A percentile compares a stretch with the other conserved stretches of the same genome.
phyloP scores from a whole-genome alignment of 2,888 invertebrate genomes.

The Drosophila demipolita region DNA sequence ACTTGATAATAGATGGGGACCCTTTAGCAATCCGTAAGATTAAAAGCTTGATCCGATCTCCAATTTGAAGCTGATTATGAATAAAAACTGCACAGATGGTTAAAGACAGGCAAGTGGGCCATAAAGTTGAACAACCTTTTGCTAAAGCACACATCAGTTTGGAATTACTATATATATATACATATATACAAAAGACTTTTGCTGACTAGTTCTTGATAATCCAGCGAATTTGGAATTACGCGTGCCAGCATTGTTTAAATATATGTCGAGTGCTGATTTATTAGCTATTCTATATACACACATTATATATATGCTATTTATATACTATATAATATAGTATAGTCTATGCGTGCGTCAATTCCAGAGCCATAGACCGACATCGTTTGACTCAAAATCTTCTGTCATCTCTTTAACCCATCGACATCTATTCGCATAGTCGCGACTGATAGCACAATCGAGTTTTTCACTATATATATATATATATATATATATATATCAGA shows the following conservation, averaged over 20 bases:
- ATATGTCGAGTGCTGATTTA: constrained; percentile 47
- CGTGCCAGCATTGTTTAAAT: constrained; percentile 25
- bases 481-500: neutral
- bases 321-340: neutral
- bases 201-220: constrained; percentile 4
- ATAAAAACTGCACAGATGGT: neutral
- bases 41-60: neutral
- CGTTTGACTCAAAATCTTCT: constrained; percentile 55
- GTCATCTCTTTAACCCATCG: constrained; percentile 12
- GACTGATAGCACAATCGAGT: constrained; percentile 45
- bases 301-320: neutral
- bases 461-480: neutral
- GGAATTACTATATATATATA: neutral
- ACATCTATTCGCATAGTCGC: constrained; percentile 30
- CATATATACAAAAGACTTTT: neutral
- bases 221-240: neutral
- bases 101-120: neutral
- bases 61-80: neutral
- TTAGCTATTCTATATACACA: constrained; percentile 22
- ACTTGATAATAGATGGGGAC: neutral
- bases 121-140: constrained; percentile 15
- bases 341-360: constrained; percentile 46
- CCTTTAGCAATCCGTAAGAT: neutral
- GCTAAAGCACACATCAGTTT: neutral
- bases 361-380: constrained; percentile 44